Evolutionary conservation across 2,797 vertebrate species (phyloP).

Genomic region (Enteromius argenteus): DNA sequence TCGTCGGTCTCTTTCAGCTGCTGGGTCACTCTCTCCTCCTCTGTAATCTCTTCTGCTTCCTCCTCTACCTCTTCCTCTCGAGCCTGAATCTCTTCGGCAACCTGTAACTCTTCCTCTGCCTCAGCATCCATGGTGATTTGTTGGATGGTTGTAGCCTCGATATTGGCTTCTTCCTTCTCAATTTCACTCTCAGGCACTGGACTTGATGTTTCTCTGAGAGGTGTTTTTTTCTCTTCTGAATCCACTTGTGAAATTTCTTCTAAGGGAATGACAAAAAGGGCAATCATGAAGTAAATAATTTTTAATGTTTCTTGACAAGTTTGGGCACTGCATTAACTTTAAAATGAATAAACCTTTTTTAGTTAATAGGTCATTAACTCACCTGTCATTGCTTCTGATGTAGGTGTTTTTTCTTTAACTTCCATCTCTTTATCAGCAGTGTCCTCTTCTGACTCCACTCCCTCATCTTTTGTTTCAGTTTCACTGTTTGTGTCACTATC

Average conservation of each 20-base stretch:
- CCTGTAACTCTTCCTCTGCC: conserved; percentile 65
- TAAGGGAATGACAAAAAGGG: conserved; percentile 42
- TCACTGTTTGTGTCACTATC: conserved; percentile 88
- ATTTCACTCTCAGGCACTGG: conserved; percentile 37
- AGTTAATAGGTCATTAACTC: conserved; percentile 40
- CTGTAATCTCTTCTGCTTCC: conserved; percentile 52
- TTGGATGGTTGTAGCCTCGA: conserved; percentile 76
- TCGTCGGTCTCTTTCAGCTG: conserved; percentile 55
- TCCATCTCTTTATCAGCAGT: conserved; percentile 80
- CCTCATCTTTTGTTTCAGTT: conserved; percentile 82
- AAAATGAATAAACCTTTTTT: neutral
- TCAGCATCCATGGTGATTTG: conserved; percentile 70
- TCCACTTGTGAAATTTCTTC: conserved; percentile 57
- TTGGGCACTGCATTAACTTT: neutral
- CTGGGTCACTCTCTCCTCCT: conserved; percentile 58
- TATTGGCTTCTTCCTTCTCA: conserved; percentile 74
- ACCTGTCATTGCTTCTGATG: conserved; percentile 64
- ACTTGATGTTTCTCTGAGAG: conserved; percentile 27
- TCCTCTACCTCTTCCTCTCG: conserved; percentile 60
- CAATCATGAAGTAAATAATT: conserved; percentile 31
- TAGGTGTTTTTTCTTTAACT: conserved; percentile 65
- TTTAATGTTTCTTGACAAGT: neutral
- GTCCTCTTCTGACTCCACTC: conserved; percentile 79
- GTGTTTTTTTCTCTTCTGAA: conserved; percentile 57
- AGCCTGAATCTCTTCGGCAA: conserved; percentile 69